Conservation (phyloP, 2,113 vertebrate genomes). For the Sakesphorus luctuosus region DNA sequence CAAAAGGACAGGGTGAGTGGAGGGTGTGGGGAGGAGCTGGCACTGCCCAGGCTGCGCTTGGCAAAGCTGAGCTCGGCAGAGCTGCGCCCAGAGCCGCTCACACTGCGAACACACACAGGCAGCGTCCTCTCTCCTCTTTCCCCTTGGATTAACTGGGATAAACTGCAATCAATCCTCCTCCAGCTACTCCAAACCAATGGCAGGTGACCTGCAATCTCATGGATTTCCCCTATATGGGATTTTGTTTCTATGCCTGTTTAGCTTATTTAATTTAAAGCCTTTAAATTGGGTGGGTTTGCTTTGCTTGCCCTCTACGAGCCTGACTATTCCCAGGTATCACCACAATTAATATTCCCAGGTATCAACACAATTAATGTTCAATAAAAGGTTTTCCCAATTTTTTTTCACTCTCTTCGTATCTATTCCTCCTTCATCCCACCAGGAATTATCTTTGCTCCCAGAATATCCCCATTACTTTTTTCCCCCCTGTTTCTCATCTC, state of each 20-base stretch:
- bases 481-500: not conserved
- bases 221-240: not conserved
- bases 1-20: slow-evolving; percentile 32
- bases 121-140: slow-evolving; percentile 5
- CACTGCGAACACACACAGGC: slow-evolving; percentile 25
- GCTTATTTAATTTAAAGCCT: not conserved
- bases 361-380: not conserved
- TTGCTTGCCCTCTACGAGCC: not conserved
- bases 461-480: not conserved
- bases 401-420: not conserved
- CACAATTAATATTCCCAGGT: not conserved
- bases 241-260: not conserved
- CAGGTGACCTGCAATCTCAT: not conserved
- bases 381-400: not conserved
- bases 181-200: not conserved
- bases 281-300: not conserved
- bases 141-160: not conserved
- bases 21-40: not conserved
- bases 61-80: slow-evolving; percentile 61
- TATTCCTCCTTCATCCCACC: not conserved
- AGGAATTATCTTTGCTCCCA: not conserved
- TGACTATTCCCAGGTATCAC: not conserved
- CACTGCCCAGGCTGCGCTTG: slow-evolving; percentile 18
- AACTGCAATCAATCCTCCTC: not conserved
- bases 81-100: not conserved